Evolutionary conservation across 2,113 vertebrate genomes (phyloP).

Genomic region (Oncorhynchus nerka): DNA sequence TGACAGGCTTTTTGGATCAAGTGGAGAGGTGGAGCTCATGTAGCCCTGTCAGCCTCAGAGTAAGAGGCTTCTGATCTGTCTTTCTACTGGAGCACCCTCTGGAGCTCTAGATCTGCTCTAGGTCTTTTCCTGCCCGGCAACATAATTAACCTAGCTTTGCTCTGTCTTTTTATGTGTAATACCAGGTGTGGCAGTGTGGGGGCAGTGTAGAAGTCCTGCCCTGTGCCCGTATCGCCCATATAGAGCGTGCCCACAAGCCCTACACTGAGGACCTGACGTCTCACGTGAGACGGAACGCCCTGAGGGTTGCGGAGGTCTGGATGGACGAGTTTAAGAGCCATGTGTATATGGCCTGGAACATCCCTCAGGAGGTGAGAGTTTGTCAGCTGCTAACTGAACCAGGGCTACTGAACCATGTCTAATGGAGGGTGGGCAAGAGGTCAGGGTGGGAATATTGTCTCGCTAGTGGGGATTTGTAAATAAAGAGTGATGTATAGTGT

Average conservation of each 20-base stretch:
- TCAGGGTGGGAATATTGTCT: neutral
- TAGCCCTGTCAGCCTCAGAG: neutral
- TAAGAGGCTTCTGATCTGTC: neutral
- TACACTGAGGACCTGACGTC: conserved; percentile 92
- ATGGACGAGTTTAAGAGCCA: conserved; percentile 99
- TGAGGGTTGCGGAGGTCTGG: conserved; percentile 95
- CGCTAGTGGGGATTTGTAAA: neutral
- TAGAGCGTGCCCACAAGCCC: conserved; percentile 94
- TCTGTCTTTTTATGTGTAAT: conserved; percentile 20
- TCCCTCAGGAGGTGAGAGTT: conserved; percentile 88
- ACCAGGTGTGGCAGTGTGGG: conserved; percentile 96
- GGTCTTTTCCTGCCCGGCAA: too few relatives aligned
- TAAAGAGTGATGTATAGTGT: neutral
- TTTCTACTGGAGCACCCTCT: neutral
- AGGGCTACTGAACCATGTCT: neutral
- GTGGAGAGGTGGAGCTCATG: neutral
- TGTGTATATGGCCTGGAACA: conserved; percentile 99
- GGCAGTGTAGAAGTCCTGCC: conserved; percentile 95
- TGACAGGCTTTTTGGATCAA: neutral
- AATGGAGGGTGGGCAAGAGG: too few relatives aligned
- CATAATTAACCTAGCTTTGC: too few relatives aligned
- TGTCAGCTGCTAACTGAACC: neutral
- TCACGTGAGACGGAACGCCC: conserved; percentile 91
- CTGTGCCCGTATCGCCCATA: conserved; percentile 93
- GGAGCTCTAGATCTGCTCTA: neutral